Evolutionary conservation across 2,888 invertebrate species (phyloP).

Genomic region (Aphodius granarius): DNA sequence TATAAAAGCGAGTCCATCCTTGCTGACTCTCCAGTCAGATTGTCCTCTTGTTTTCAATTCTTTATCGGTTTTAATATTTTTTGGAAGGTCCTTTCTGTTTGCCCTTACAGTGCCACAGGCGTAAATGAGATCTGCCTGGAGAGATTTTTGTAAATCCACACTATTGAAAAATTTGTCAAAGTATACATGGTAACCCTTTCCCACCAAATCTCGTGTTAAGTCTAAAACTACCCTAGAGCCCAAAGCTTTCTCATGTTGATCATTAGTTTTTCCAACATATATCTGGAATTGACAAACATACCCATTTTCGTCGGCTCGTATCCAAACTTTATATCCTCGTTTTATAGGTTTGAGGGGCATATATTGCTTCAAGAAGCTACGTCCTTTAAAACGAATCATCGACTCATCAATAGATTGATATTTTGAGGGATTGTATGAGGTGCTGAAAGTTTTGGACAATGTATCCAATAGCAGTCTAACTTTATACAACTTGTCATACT

Average conservation of each 20-base stretch:
- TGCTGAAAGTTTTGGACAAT: constrained; percentile 24
- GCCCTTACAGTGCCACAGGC: neutral
- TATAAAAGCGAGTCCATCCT: constrained; percentile 15
- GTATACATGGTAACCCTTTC: constrained; percentile 29
- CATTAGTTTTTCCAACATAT: constrained; percentile 15
- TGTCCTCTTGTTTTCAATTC: constrained; percentile 28
- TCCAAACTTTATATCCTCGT: constrained; percentile 36
- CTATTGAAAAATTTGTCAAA: constrained; percentile 35
- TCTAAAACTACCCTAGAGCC: neutral
- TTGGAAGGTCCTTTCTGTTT: constrained; percentile 27
- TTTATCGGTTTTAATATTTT: constrained; percentile 27
- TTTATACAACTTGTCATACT: constrained; percentile 34
- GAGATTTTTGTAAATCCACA: neutral
- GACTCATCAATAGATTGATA: constrained; percentile 25
- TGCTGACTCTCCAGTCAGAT: constrained; percentile 30
- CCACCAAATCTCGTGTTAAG: constrained; percentile 19
- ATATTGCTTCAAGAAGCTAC: constrained; percentile 32
- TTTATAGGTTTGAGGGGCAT: constrained; percentile 35
- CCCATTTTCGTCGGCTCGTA: constrained; percentile 22
- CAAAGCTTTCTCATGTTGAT: constrained; percentile 5
- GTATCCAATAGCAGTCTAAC: constrained; percentile 29
- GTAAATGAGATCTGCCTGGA: neutral
- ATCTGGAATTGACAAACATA: constrained; percentile 11
- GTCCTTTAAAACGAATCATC: constrained; percentile 28
- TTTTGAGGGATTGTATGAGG: constrained; percentile 17